phyloP scores from a whole-genome alignment of 2,113 vertebrate species.

The Saguinus imperator region DNA sequence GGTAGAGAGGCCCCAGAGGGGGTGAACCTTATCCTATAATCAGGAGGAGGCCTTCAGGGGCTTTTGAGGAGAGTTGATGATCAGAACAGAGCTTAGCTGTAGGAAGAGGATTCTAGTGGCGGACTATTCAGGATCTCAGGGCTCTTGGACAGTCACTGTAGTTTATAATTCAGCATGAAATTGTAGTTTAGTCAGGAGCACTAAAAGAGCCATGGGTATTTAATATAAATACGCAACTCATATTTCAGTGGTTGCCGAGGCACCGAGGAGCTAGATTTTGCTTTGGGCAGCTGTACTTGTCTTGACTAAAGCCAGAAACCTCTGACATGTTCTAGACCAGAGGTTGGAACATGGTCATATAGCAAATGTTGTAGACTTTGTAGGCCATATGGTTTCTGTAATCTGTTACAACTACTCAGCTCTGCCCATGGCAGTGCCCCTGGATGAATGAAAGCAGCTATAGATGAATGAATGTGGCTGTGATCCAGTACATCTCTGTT shows the following conservation, averaged over 20 bases:
- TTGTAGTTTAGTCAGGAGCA: not conserved
- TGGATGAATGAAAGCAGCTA: too few species aligned
- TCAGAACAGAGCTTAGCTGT: not conserved
- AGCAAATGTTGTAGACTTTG: not conserved
- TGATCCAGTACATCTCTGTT: not conserved
- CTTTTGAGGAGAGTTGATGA: not conserved
- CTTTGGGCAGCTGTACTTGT: not conserved
- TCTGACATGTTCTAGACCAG: not conserved
- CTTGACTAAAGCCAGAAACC: not conserved
- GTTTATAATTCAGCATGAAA: not conserved
- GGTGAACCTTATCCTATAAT: not conserved
- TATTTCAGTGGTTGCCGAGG: too few species aligned
- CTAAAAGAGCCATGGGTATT: rapidly evolving
- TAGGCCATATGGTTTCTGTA: rapidly evolving
- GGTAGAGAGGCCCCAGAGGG: too few species aligned
- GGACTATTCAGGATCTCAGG: not conserved
- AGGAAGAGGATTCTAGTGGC: not conserved
- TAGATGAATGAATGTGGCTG: not conserved
- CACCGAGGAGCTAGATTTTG: not conserved
- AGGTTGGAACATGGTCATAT: not conserved
- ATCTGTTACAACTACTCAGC: not conserved
- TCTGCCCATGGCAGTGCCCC: not conserved
- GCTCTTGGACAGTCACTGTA: rapidly evolving
- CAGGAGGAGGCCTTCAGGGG: not conserved
- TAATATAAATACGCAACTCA: too few species aligned